Evolutionary conservation across 2,888 invertebrate species (phyloP).

Genomic region (Crocallis elinguaria): DNA sequence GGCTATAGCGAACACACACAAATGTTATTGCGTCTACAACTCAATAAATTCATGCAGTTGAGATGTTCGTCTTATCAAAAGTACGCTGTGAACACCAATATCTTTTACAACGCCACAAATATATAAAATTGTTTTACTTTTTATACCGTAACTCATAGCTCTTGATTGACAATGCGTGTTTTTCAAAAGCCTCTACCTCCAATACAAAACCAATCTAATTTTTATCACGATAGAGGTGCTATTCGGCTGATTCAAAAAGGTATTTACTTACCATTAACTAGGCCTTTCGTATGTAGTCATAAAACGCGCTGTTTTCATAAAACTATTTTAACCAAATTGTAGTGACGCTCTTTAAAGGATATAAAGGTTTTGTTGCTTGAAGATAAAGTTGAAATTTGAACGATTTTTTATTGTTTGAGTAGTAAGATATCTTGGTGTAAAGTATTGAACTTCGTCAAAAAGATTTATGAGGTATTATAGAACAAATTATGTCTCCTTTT

Average conservation of each 20-base stretch:
- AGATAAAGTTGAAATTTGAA: constrained; percentile 25
- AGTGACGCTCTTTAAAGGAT: not conserved
- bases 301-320: constrained; percentile 64
- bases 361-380: not conserved
- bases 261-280: constrained; percentile 52
- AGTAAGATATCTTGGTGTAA: constrained; percentile 10
- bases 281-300: constrained; percentile 55
- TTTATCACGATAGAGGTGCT: constrained; percentile 13
- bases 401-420: not conserved
- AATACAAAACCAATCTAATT: constrained; percentile 18
- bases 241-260: constrained; percentile 17
- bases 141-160: constrained; percentile 36
- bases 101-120: constrained; percentile 32
- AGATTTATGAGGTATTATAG: constrained; percentile 56
- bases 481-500: constrained; percentile 57
- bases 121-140: constrained; percentile 51
- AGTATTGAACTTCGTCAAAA: constrained; percentile 53
- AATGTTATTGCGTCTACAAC: not conserved
- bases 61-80: constrained; percentile 15
- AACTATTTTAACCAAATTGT: constrained; percentile 51
- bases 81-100: constrained; percentile 27
- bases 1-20: too few species aligned
- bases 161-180: constrained; percentile 41
- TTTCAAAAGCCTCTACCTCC: constrained; percentile 30
- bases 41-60: not conserved